phyloP scores from a whole-genome alignment of 2,888 invertebrate genomes.

The Pyrgus malvae region DNA sequence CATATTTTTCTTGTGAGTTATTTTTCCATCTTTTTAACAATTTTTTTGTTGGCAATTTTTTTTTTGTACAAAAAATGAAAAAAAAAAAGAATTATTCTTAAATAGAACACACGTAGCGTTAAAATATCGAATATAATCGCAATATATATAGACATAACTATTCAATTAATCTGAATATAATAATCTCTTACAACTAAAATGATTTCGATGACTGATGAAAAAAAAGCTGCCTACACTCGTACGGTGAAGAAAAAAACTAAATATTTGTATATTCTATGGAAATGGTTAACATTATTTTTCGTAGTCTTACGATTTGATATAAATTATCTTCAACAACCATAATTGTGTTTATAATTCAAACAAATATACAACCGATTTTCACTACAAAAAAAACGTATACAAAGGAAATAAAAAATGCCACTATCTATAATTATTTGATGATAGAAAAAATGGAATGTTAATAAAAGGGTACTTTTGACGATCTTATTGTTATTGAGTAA shows the following conservation, averaged over 20 bases:
- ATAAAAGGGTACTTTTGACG: too few relatives aligned
- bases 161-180: slow-evolving; percentile 34
- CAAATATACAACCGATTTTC: background rate
- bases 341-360: background rate
- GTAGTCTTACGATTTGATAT: too few relatives aligned
- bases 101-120: slow-evolving; percentile 21
- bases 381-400: background rate
- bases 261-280: background rate
- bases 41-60: too few relatives aligned
- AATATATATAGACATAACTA: slow-evolving; percentile 17
- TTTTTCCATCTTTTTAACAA: too few relatives aligned
- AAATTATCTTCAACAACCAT: background rate
- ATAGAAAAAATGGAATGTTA: background rate
- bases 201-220: slow-evolving; percentile 41
- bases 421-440: background rate
- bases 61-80: background rate
- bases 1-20: background rate
- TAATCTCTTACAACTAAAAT: slow-evolving; percentile 34
- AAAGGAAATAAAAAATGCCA: background rate
- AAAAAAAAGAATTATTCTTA: slow-evolving; percentile 2
- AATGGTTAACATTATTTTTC: too few relatives aligned
- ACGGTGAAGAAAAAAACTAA: too few relatives aligned
- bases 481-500: too few relatives aligned
- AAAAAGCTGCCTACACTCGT: background rate
- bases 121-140: slow-evolving; percentile 21